These are phyloP conservation scores for Podarcis cretensis DNA, from an alignment of 2,113 vertebrate species.

Conservation along the genomic window DNA sequence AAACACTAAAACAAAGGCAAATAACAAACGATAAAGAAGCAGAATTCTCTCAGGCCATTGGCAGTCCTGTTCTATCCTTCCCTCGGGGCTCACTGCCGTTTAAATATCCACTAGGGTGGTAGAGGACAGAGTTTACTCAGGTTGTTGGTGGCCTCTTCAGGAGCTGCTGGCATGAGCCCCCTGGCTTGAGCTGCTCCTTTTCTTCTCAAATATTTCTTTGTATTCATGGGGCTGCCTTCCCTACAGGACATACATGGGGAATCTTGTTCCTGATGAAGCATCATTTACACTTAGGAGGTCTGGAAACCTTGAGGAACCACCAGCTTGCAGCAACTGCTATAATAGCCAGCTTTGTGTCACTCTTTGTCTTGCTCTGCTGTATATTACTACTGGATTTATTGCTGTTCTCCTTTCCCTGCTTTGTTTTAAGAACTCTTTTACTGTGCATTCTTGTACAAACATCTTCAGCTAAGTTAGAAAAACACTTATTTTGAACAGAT, in stretches of 20 bases:
- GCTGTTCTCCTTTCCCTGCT: constrained; percentile 47
- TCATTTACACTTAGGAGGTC: not conserved
- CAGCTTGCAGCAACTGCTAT: not conserved
- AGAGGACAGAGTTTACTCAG: too few relatives aligned
- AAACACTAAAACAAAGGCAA: not conserved
- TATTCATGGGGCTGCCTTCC: not conserved
- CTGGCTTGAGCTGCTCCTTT: not conserved
- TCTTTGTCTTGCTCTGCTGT: constrained; percentile 54
- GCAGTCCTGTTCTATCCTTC: not conserved
- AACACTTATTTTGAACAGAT: constrained; percentile 66
- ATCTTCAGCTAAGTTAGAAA: constrained; percentile 63
- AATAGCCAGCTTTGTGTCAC: constrained; percentile 31
- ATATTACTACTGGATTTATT: constrained; percentile 53
- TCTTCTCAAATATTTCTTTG: not conserved
- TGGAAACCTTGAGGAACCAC: not conserved
- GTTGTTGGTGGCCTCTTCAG: not conserved
- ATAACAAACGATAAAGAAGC: not conserved
- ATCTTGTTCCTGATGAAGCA: not conserved
- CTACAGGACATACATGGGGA: not conserved
- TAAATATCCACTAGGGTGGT: not conserved
- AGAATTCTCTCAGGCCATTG: too few relatives aligned
- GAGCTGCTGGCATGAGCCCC: not conserved
- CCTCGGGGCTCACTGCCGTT: not conserved
- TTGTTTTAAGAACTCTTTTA: constrained; percentile 76
- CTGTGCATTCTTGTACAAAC: constrained; percentile 73